A percentile compares a stretch with the other conserved stretches of the same genome.
Evolutionary conservation across 2,797 vertebrate genomes (phyloP).

Genomic region (Acipenser transmontanus): DNA sequence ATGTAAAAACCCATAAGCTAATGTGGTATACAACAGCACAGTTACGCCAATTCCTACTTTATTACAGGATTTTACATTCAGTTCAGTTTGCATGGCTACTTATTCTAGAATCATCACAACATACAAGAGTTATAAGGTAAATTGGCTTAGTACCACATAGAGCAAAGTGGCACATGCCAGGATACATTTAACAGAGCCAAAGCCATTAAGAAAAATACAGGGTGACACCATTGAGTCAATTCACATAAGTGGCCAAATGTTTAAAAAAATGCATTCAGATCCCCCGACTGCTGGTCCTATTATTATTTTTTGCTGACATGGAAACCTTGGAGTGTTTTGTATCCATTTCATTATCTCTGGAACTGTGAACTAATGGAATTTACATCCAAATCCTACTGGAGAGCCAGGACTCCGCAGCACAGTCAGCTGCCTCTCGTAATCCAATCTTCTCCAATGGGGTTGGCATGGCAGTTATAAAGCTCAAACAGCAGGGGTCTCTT

Average conservation of each 20-base stretch:
- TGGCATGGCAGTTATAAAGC: conserved; percentile 65
- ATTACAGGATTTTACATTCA: no score
- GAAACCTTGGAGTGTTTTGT: conserved; percentile 67
- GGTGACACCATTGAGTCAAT: conserved; percentile 47
- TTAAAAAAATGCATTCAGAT: conserved; percentile 44
- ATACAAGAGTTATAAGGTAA: conserved; percentile 55
- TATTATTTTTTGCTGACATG: conserved; percentile 76
- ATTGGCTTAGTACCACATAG: conserved; percentile 37
- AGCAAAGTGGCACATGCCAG: conserved; percentile 42
- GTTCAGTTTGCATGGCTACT: no score
- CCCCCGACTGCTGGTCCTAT: conserved; percentile 48
- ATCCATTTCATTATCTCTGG: conserved; percentile 71
- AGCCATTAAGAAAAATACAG: conserved; percentile 30
- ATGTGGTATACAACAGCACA: no score
- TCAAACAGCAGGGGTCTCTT: conserved; percentile 75
- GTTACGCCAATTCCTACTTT: no score
- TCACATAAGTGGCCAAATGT: conserved; percentile 45
- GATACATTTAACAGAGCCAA: conserved; percentile 35
- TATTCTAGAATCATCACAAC: conserved; percentile 39
- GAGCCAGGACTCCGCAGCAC: conserved; percentile 64
- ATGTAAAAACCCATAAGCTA: not conserved
- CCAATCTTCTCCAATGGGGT: conserved; percentile 77
- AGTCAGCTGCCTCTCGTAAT: conserved; percentile 77
- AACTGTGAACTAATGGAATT: conserved; percentile 76
- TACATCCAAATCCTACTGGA: conserved; percentile 80